These are phyloP conservation scores for Sialis lutaria DNA, from an alignment of 2,888 invertebrate species.

Conservation along the genomic window DNA sequence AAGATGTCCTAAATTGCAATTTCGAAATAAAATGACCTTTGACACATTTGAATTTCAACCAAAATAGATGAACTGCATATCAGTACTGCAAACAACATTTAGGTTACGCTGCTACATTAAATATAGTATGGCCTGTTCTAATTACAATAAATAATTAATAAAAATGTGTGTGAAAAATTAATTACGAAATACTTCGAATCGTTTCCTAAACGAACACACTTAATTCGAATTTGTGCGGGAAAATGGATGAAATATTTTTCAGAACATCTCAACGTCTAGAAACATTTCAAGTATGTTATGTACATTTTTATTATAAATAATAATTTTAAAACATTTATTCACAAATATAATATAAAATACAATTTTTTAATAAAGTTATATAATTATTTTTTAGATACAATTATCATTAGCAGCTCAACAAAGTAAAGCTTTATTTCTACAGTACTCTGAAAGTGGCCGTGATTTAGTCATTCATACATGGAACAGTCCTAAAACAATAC, in stretches of 20 bases:
- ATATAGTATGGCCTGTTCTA: too few species aligned
- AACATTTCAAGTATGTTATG: constrained; percentile 8
- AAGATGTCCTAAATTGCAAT: too few species aligned
- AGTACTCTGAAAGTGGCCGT: constrained; percentile 11
- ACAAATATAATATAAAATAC: neutral
- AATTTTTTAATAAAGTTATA: neutral
- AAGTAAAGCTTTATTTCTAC: constrained; percentile 10
- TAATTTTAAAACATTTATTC: too few species aligned
- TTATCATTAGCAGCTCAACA: constrained; percentile 12
- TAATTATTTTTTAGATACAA: constrained; percentile 11
- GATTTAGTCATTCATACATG: constrained; percentile 9
- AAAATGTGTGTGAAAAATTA: too few species aligned
- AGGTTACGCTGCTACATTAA: too few species aligned
- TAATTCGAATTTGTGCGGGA: neutral
- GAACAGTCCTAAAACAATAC: constrained; percentile 10
- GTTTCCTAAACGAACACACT: too few species aligned
- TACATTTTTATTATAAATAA: neutral
- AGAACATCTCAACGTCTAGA: constrained; percentile 8
- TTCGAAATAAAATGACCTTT: too few species aligned
- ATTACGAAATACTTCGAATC: too few species aligned
- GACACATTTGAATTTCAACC: too few species aligned
- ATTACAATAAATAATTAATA: too few species aligned
- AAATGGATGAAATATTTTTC: constrained; percentile 10
- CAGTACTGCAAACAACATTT: too few species aligned
- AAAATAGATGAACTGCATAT: too few species aligned